Conservation (phyloP, 1,140 invertebrate species). For the Antheraea pernyi region DNA sequence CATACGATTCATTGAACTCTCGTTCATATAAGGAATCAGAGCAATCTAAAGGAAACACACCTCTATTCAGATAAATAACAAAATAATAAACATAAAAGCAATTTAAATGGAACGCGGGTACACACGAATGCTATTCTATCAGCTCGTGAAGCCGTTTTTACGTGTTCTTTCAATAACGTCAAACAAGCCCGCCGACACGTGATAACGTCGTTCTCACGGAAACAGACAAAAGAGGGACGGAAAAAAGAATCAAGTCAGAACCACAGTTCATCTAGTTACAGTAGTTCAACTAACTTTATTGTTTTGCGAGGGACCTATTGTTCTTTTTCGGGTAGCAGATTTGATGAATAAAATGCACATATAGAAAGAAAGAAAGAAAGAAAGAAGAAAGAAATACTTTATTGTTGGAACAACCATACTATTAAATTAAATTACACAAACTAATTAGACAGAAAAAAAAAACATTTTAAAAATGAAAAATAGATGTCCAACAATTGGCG, state of each 20-base stretch:
- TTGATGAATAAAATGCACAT: no score
- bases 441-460: no score
- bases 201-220: conserved; percentile 31
- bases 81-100: conserved; percentile 4
- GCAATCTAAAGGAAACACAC: not conserved
- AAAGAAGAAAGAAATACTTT: no score
- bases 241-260: conserved; percentile 25
- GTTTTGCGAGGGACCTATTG: no score
- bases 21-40: not conserved
- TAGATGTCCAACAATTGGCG: no score
- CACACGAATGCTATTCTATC: conserved; percentile 10
- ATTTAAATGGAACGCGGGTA: conserved; percentile 4
- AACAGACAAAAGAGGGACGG: conserved; percentile 32
- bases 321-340: no score
- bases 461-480: no score
- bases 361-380: no score
- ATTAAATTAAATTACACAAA: no score
- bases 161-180: conserved; percentile 27
- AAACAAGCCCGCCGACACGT: conserved; percentile 26
- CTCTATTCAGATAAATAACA: conserved; percentile 1
- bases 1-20: not conserved
- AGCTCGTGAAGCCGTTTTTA: conserved; percentile 13
- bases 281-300: not conserved
- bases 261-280: not conserved
- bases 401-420: no score